Base-by-base conservation (phyloP, 2,797 vertebrate species). In the Hyperoplus lanceolatus region DNA sequence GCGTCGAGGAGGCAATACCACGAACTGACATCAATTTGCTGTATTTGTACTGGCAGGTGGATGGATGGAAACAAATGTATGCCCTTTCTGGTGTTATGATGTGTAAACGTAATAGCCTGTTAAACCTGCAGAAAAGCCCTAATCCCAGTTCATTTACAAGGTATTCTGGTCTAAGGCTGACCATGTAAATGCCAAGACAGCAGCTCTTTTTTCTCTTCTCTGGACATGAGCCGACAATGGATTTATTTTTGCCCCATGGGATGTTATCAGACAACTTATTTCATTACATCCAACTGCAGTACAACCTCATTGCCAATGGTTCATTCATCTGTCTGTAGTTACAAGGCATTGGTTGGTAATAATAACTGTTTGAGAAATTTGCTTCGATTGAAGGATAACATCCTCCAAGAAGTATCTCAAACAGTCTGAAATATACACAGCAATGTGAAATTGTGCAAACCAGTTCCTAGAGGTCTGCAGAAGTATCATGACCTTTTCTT, bases 151-250 rank as follows among this genome's bases (percentile, higher is more conserved):
- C 13, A 5, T 51, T 49, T 21, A 16, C 29, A n/a, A 16, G 48
- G 41, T 49, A 8, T 72, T 41, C 16, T 68, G n/a, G n/a, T 48
- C 60, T 71, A 54, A 43, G 41, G 10, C 63, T 69, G 15, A 18
- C 10, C 38, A 57, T 75, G 63, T 70, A 71, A 82, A 83, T 73
- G 39, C 43, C 76, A 74, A 46, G 12, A 3, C 64, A 73, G 61
- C 85, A 88, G 79, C 64, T 85, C 84, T 80, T 82, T 14, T 64
- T 43, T 8, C 54, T 73, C 45, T 51, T 73, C 51, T 76, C 61
- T 69, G 67, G 64, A 77, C 68, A 71, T 16, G 12, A 70, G 14
- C 60, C 85, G 29, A 67, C 75, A 75, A 45, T 12, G 49, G 59
- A 67, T 81, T 79, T 13, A 21, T 3, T 16, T 69, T 45, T 62